These are phyloP conservation scores for Gerris lacustris DNA, from an alignment of 2,888 invertebrate species.

Conservation along the genomic window DNA sequence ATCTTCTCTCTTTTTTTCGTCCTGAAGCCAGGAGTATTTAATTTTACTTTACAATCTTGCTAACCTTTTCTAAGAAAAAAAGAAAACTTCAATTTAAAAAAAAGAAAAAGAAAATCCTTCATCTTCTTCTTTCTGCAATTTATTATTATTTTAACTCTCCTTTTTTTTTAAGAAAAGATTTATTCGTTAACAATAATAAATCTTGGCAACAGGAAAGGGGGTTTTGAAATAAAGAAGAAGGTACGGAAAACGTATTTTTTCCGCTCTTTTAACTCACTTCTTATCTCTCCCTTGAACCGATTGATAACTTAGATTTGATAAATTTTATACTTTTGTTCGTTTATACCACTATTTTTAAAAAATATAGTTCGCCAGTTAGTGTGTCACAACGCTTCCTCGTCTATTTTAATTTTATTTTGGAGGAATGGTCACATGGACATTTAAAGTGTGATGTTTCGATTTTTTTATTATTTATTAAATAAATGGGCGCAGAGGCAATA, in stretches of 20 bases:
- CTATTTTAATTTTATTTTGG: too few relatives aligned
- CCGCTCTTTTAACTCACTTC: not conserved
- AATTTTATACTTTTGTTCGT: too few relatives aligned
- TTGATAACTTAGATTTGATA: too few relatives aligned
- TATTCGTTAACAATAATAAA: constrained; percentile 1
- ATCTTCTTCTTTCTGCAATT: not conserved
- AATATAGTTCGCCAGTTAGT: too few relatives aligned
- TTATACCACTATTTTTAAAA: too few relatives aligned
- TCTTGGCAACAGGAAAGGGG: not conserved
- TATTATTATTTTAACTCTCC: not conserved
- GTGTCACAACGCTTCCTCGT: too few relatives aligned
- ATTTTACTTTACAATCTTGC: not conserved
- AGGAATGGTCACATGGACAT: too few relatives aligned
- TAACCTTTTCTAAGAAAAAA: not conserved
- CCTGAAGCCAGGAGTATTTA: too few relatives aligned
- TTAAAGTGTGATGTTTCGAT: too few relatives aligned
- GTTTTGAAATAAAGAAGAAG: not conserved
- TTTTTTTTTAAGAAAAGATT: not conserved
- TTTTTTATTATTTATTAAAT: too few relatives aligned
- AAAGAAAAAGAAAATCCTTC: not conserved
- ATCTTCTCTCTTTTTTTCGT: too few relatives aligned
- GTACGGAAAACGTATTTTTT: not conserved
- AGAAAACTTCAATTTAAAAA: not conserved
- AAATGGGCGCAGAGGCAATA: too few relatives aligned
- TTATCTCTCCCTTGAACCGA: not conserved